Evolutionary conservation across 92 coral and sea anemone genomes (phyloP).

Genomic region (Actinostola sp.): DNA sequence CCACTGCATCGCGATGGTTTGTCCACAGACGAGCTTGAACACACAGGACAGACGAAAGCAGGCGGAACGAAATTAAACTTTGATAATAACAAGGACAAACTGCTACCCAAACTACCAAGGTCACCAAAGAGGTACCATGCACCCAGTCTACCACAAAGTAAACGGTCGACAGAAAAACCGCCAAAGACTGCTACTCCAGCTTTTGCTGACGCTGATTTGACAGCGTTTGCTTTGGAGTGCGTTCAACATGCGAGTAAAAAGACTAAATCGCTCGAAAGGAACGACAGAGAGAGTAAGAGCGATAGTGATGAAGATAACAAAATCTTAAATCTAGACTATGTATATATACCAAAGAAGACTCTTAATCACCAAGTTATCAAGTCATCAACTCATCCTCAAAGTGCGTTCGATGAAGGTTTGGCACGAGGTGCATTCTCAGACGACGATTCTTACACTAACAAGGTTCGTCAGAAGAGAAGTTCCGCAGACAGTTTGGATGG

Average conservation of each 20-base stretch:
- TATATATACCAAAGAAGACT: constrained; percentile 15
- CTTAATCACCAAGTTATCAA: no score
- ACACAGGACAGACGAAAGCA: background rate
- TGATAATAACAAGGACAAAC: background rate
- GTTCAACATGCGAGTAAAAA: constrained; percentile 72
- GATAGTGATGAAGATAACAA: constrained; percentile 35
- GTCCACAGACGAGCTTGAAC: background rate
- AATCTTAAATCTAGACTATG: constrained; percentile 4
- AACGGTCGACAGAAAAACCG: background rate
- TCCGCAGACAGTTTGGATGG: constrained; percentile 32
- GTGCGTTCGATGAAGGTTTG: background rate
- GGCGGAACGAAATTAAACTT: background rate
- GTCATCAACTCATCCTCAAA: constrained; percentile 12
- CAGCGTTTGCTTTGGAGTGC: constrained; percentile 73
- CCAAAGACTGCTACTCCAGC: background rate
- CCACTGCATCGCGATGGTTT: no score
- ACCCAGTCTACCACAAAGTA: background rate
- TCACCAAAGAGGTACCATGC: background rate
- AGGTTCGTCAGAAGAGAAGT: constrained; percentile 1
- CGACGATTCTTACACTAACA: background rate
- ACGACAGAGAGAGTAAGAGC: constrained; percentile 6
- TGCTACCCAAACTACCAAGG: background rate
- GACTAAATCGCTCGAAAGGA: constrained; percentile 25
- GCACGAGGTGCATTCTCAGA: constrained; percentile 7
- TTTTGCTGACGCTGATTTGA: constrained; percentile 65